Conservation (phyloP, 2,113 vertebrate species). For the Bubalus kerabau region DNA sequence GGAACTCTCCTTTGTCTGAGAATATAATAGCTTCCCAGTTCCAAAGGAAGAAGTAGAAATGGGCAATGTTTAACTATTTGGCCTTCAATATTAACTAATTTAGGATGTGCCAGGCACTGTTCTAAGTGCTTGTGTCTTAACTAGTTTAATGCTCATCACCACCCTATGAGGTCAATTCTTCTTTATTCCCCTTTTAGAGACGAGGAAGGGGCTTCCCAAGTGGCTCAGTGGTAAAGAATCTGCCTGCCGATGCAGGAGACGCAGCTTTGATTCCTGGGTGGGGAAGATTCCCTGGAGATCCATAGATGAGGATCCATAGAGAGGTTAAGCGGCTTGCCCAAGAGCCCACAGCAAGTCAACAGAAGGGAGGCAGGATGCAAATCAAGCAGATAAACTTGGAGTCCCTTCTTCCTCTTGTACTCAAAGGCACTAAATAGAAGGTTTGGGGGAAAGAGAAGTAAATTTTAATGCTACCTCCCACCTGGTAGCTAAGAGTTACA, state of each 20-base stretch:
- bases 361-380: not conserved
- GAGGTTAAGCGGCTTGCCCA: not conserved
- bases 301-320: not conserved
- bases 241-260: rapidly evolving
- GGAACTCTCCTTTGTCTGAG: not conserved
- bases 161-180: not conserved
- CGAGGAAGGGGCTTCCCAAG: not conserved
- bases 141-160: not conserved
- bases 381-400: not conserved
- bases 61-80: not conserved
- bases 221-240: not conserved
- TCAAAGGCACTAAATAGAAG: not conserved
- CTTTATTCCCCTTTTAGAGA: not conserved
- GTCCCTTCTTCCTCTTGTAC: not conserved
- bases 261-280: not conserved
- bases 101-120: not conserved
- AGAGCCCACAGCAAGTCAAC: not conserved
- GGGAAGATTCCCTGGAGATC: not conserved
- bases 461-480: not conserved
- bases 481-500: not conserved
- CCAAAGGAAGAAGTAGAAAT: not conserved
- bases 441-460: not conserved
- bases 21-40: not conserved
- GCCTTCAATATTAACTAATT: not conserved
- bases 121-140: not conserved